Conservation (phyloP, 1,140 invertebrate genomes). For the Drosophila elegans region DNA sequence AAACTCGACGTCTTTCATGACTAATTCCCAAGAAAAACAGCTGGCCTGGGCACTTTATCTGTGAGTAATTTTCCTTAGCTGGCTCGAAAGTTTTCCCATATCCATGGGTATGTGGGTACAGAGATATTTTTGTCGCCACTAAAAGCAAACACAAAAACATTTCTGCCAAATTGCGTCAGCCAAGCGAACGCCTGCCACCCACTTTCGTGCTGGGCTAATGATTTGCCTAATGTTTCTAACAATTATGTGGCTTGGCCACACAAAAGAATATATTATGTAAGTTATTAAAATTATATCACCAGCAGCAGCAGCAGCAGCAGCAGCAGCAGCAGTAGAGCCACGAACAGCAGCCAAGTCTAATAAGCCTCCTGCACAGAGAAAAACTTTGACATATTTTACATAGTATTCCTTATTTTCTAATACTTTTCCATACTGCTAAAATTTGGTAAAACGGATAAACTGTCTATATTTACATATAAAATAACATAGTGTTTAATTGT, state of each 20-base stretch:
- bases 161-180: slow-evolving; percentile 71
- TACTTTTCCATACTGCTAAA: too few species aligned
- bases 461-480: too few species aligned
- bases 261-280: slow-evolving; percentile 83
- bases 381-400: background rate
- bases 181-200: slow-evolving; percentile 4
- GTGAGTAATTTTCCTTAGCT: slow-evolving; percentile 30
- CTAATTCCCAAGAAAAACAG: slow-evolving; percentile 39
- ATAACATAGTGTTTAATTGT: too few species aligned
- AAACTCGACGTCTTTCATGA: slow-evolving; percentile 23
- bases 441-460: too few species aligned
- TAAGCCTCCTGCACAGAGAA: slow-evolving; percentile 55
- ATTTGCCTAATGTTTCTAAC: slow-evolving; percentile 82
- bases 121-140: slow-evolving; percentile 39
- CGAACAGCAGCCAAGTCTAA: slow-evolving; percentile 56
- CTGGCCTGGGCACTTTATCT: slow-evolving; percentile 35
- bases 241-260: slow-evolving; percentile 76
- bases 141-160: slow-evolving; percentile 66
- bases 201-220: slow-evolving; percentile 59
- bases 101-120: slow-evolving; percentile 25
- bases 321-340: slow-evolving; percentile 39
- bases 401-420: too few species aligned
- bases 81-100: slow-evolving; percentile 47
- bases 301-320: slow-evolving; percentile 42
- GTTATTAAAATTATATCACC: slow-evolving; percentile 83